A percentile compares a stretch with the other conserved stretches of the same genome.
phyloP scores from a whole-genome alignment of 2,113 vertebrate species.

The Rynchops niger region DNA sequence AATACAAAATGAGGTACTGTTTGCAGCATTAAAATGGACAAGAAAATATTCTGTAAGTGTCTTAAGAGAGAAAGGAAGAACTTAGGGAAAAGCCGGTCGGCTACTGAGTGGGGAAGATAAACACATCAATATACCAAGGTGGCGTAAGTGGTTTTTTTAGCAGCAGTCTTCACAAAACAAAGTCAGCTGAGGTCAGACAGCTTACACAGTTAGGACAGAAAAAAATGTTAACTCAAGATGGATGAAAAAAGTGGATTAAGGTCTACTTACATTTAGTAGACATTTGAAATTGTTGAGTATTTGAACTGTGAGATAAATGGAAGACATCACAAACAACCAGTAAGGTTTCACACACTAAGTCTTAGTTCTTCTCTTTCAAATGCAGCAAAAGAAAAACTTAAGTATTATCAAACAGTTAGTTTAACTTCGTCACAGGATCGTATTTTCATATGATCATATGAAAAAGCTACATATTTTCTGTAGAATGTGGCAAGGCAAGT shows the following conservation, averaged over 20 bases:
- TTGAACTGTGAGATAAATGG: not conserved
- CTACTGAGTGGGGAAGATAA: not conserved
- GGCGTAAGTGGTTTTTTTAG: not conserved
- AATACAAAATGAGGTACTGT: not conserved
- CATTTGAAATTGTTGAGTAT: not conserved
- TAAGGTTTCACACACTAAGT: not conserved
- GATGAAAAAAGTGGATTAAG: not conserved
- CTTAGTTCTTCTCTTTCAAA: not conserved
- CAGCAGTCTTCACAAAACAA: not conserved
- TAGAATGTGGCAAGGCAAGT: not conserved
- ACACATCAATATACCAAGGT: not conserved
- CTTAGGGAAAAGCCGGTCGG: not conserved
- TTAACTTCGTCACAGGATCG: not conserved
- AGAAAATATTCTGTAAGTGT: not conserved
- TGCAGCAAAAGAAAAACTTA: not conserved
- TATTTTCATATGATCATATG: not conserved
- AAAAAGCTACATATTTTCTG: not conserved
- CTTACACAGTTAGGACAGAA: not conserved
- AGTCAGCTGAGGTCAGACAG: not conserved
- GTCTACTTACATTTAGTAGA: not conserved
- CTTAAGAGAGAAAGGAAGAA: not conserved
- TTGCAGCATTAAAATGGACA: not conserved
- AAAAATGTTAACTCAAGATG: not conserved
- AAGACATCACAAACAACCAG: not conserved
- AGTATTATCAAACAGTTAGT: not conserved